Base-by-base conservation (phyloP, 2,888 invertebrate genomes). In the Microctonus hyperodae region DNA sequence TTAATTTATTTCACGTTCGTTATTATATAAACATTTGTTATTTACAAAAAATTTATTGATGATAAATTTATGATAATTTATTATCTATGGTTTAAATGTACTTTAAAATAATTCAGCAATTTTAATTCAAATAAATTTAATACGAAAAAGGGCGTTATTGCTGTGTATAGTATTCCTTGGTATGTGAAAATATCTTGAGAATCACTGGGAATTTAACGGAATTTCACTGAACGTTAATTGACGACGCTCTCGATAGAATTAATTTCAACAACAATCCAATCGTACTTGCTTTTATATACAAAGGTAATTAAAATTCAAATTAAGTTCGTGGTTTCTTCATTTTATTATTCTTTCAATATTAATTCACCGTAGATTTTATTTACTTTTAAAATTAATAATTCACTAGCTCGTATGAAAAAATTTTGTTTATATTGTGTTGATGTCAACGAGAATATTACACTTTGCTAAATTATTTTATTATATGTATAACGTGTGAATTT, bases 141-240 rank as follows among this genome's bases (percentile, higher is more conserved):
- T 7, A 23, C 11, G 10, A 22, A 22, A 25, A 25, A 51, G 23
- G 13, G 13, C 22, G 2, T 10, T 11, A 51, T 11, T 7, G 16
- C 44, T 0, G 1, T 1, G 25, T 22, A 16, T 23, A 22, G n/a
- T 51, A 23, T 25, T 3, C 22, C 22, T 22, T 51, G 25, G 11
- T 23, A 51, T 51, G 51, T 51, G 22, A 25, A 51, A 25, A 51
- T 25, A n/a, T 51, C 23, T 25, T 13, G 25, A 5, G 22, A 51
- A 25, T 23, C 51, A 55, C 33, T 31, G 55, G 7, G 31, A 31
- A 31, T 31, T 16, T 55, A 25, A 16, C 55, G 33, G 55, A 55
- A 55, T 55, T 28, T 33, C n/a, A 33, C 31, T 55, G n/a, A 55
- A 55, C 31, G 55, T 20, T 55, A 55, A 55, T 55, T 33, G 55